Evolutionary conservation across 2,888 invertebrate species (phyloP), one percentile per base, ranked within the genome.

Genomic region (Galerucella calmariensis): DNA sequence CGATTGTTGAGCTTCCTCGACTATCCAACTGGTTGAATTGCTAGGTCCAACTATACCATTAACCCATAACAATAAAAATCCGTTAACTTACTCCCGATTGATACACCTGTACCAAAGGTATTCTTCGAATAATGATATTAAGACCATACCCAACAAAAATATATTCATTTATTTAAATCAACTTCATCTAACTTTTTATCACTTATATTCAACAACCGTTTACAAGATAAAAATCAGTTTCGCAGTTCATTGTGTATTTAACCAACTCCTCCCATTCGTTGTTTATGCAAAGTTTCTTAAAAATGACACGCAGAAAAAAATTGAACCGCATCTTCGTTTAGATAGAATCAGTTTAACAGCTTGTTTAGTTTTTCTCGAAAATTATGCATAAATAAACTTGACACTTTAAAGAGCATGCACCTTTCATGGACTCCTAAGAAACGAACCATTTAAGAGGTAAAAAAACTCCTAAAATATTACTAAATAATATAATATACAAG

Each of bases 221-320:
- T 58, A 24, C 58, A 10, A 58, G 58, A 58, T 58, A 58, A 58
- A 48, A 58, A 58, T 58, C 58, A 27, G 24, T 24, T 58, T 20
- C 58, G 16, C 58, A 58, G 58, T 58, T 58, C 58, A 58, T 58
- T 20, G 20, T 58, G 16, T 58, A 2, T 27, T 4, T 27, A 27
- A 27, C 27, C 27, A 27, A 4, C 27, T 35, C 35, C 6, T 35
- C 35, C 8, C 35, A 35, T 35, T 35, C 35, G 35, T 8, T 9
- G 16, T 20, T 58, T 24, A 20, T 58, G 58, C 58, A 58, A 58
- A 58, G 24, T 20, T 58, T n/a, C 20, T 12, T 24, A 58, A 58
- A 24, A 51, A 51, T n/a, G 6, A 51, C 51, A 51, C n/a, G 51
- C 6, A 6, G 35, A 51, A 51, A 48, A 6, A 51, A 51, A 51